phyloP scores from a whole-genome alignment of 2,888 invertebrate species.

The Sinopyrophorus schimmeli region DNA sequence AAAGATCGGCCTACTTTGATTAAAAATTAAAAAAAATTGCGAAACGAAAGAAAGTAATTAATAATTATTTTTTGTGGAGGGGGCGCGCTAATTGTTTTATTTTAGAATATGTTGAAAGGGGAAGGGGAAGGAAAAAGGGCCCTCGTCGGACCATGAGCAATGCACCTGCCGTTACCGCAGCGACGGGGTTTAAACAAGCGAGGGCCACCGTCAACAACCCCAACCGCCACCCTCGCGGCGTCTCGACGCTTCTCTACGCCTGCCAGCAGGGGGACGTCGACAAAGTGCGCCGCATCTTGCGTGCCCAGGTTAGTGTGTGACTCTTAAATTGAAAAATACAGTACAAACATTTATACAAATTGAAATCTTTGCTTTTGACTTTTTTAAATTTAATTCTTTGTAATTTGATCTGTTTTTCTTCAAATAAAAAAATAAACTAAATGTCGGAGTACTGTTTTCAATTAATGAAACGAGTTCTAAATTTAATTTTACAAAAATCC shows the following conservation, averaged over 20 bases:
- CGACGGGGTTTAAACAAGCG: slow-evolving; percentile 29
- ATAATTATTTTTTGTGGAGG: too few species aligned
- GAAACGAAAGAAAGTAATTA: background rate
- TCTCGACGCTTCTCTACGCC: slow-evolving; percentile 88
- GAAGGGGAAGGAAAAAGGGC: slow-evolving; percentile 12
- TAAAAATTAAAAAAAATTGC: too few species aligned
- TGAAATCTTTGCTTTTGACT: too few species aligned
- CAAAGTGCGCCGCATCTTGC: slow-evolving; percentile 73
- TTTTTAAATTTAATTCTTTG: too few species aligned
- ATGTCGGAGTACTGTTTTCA: too few species aligned
- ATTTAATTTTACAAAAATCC: too few species aligned
- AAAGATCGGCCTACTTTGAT: background rate
- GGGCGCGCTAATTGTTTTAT: too few species aligned
- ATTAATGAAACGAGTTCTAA: too few species aligned
- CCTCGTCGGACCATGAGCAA: slow-evolving; percentile 34
- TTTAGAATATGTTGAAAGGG: slow-evolving; percentile 30
- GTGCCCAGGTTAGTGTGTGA: slow-evolving; percentile 69
- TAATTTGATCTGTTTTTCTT: too few species aligned
- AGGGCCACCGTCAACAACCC: slow-evolving; percentile 21
- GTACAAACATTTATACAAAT: too few species aligned
- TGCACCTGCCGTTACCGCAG: slow-evolving; percentile 30
- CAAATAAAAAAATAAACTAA: too few species aligned
- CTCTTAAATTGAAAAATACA: too few species aligned
- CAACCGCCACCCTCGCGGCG: slow-evolving; percentile 61
- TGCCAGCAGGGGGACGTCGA: slow-evolving; percentile 86